Conservation (phyloP, 2,797 vertebrate species). For the Babyrousa celebensis region DNA sequence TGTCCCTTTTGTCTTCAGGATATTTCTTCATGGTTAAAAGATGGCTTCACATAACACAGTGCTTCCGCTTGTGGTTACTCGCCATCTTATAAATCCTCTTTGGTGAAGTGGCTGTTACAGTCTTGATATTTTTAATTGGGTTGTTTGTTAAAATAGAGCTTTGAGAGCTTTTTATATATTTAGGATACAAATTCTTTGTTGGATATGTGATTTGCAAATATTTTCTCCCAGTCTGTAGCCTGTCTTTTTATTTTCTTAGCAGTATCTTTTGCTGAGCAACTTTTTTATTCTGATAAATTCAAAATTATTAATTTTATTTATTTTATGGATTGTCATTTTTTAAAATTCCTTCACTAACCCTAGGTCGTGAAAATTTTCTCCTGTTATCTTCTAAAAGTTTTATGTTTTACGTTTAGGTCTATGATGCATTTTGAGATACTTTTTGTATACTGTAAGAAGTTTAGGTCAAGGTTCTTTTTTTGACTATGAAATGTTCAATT, state of each 20-base stretch:
- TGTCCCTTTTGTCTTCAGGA: conserved; percentile 49
- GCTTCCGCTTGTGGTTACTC: conserved; percentile 68
- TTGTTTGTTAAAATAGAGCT: conserved; percentile 1
- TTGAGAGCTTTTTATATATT: conserved; percentile 66
- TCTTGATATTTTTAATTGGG: conserved; percentile 55
- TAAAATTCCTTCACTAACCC: conserved; percentile 51
- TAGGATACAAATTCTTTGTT: conserved; percentile 56
- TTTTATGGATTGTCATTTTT: conserved; percentile 50
- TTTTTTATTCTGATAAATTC: conserved; percentile 59
- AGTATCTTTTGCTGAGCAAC: conserved; percentile 42
- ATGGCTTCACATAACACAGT: not conserved
- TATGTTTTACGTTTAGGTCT: conserved; percentile 43
- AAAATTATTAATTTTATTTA: conserved; percentile 38
- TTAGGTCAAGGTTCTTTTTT: conserved; percentile 32
- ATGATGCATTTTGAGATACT: conserved; percentile 55
- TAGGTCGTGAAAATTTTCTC: conserved; percentile 56
- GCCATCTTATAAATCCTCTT: conserved; percentile 42
- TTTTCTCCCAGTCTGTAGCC: conserved; percentile 22
- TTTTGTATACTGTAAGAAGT: conserved; percentile 57
- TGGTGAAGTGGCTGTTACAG: conserved; percentile 25
- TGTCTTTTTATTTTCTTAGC: conserved; percentile 32
- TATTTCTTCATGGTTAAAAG: conserved; percentile 59
- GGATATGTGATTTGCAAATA: conserved; percentile 51
- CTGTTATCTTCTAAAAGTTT: conserved; percentile 30
- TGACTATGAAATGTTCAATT: conserved; percentile 9